Conservation (phyloP, 2,113 vertebrate species). For the Zosterops borbonicus region DNA sequence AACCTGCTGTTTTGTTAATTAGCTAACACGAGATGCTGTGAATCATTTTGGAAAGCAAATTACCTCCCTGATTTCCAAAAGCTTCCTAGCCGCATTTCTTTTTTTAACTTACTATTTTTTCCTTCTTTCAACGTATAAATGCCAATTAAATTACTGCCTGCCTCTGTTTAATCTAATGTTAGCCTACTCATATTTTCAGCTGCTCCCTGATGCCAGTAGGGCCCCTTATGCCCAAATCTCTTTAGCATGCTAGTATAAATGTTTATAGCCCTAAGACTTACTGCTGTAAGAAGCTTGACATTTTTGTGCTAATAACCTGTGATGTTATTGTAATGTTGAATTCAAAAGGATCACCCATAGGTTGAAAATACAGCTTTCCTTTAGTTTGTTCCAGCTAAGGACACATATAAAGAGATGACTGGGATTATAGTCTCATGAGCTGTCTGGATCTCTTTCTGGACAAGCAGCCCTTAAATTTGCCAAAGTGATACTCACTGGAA, state of each 20-base stretch:
- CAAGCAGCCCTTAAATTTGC: neutral
- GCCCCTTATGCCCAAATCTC: constrained; percentile 1
- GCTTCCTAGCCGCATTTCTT: constrained; percentile 15
- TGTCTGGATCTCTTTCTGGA: neutral
- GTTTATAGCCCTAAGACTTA: constrained; percentile 21
- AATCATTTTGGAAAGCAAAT: constrained; percentile 69
- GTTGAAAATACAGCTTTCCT: constrained; percentile 6
- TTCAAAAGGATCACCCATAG: neutral
- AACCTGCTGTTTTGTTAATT: constrained; percentile 74
- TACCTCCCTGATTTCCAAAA: constrained; percentile 24
- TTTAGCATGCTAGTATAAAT: constrained; percentile 9
- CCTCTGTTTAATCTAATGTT: constrained; percentile 36
- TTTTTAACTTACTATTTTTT: constrained; percentile 18
- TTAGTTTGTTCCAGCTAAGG: neutral
- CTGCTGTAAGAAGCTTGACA: neutral
- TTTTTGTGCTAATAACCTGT: constrained; percentile 14
- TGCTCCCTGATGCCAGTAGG: neutral
- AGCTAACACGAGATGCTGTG: constrained; percentile 44
- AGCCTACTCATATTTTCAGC: constrained; percentile 15
- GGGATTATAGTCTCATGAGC: neutral
- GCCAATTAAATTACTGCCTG: constrained; percentile 15
- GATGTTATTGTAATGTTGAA: neutral
- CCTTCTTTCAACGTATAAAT: neutral
- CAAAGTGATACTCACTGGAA: neutral
- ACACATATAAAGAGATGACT: neutral